Evolutionary conservation across 2,113 vertebrate species (phyloP).

Genomic region (Cichladusa arquata): DNA sequence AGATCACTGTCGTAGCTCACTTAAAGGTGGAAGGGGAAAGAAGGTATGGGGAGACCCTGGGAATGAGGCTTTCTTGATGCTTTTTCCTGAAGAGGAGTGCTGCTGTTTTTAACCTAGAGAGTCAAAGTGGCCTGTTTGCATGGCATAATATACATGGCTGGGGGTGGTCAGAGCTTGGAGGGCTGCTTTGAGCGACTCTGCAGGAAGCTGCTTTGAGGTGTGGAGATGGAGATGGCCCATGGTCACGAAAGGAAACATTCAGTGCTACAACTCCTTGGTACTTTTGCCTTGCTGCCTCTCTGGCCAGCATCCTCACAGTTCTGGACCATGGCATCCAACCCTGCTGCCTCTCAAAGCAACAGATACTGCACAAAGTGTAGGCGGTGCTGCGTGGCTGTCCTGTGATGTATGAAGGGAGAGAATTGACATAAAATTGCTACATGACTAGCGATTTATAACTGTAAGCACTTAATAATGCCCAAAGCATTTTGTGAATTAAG

Average conservation of each 20-base stretch:
- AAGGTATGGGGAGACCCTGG: background rate
- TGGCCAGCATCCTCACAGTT: background rate
- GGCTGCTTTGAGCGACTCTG: background rate
- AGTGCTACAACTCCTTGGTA: rapidly evolving
- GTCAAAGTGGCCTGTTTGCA: background rate
- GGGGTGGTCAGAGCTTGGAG: background rate
- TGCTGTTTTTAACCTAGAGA: background rate
- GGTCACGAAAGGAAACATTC: background rate
- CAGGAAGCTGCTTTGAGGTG: background rate
- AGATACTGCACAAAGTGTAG: background rate
- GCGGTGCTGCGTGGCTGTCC: background rate
- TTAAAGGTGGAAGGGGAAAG: background rate
- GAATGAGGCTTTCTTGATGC: background rate
- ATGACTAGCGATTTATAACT: background rate
- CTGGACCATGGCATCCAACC: background rate
- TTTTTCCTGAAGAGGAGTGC: background rate
- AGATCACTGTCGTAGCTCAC: background rate
- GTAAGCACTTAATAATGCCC: background rate
- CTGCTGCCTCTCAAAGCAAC: background rate
- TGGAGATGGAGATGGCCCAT: background rate
- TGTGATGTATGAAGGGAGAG: background rate
- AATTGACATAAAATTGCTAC: background rate
- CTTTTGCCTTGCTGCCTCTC: background rate
- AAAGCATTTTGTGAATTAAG: background rate
- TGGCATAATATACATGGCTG: rapidly evolving